These are phyloP conservation scores for Tigriopus californicus DNA, from an alignment of 2,888 invertebrate genomes.

Conservation along the genomic window DNA sequence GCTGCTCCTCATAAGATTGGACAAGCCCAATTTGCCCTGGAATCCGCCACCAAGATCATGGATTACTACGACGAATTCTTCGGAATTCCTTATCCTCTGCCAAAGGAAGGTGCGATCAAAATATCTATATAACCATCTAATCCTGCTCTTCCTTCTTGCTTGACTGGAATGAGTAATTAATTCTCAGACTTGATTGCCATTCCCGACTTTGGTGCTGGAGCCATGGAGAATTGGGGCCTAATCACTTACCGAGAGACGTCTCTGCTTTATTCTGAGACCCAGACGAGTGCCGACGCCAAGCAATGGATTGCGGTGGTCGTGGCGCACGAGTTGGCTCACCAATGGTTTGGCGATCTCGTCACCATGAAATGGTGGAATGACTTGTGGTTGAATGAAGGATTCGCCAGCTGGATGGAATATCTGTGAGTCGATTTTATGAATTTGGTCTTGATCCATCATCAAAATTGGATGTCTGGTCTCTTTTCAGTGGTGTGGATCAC, in stretches of 20 bases:
- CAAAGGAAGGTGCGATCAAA: conserved; percentile 40
- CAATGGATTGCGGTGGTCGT: conserved; percentile 46
- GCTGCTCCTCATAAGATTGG: conserved; percentile 45
- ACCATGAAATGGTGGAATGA: conserved; percentile 86
- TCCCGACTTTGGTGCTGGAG: conserved; percentile 46
- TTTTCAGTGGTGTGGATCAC: conserved; percentile 19
- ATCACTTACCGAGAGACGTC: conserved; percentile 44
- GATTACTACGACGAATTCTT: conserved; percentile 60
- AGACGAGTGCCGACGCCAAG: conserved; percentile 43
- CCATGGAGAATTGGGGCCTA: conserved; percentile 65
- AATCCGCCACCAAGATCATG: conserved; percentile 54
- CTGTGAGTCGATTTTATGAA: conserved; percentile 37
- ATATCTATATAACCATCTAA: too few relatives aligned
- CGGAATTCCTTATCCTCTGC: conserved; percentile 56
- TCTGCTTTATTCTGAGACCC: conserved; percentile 41
- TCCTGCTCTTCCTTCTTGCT: too few relatives aligned
- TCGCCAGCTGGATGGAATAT: conserved; percentile 64
- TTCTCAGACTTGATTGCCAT: conserved; percentile 41
- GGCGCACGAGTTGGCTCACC: conserved; percentile 54
- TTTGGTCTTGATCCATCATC: neutral
- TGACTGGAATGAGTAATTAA: too few relatives aligned
- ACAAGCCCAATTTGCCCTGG: conserved; percentile 48
- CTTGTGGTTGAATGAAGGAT: conserved; percentile 74
- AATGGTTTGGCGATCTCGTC: conserved; percentile 79
- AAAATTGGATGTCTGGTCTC: neutral